These are phyloP conservation scores for Anguilla pacifica DNA, from an alignment of 2,797 vertebrate species.

Conservation along the genomic window DNA sequence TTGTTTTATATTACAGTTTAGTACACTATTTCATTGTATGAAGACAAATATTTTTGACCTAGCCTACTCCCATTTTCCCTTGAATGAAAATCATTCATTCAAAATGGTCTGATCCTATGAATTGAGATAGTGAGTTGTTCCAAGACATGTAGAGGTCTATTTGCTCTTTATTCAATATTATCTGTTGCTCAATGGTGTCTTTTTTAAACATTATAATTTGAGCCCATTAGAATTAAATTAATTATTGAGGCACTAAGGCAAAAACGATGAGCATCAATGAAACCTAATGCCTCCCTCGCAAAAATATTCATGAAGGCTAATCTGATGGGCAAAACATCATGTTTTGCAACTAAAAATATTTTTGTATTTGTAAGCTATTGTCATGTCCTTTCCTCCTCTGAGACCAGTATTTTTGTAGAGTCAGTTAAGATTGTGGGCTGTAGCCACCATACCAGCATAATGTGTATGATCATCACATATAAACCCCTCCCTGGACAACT, in stretches of 20 bases:
- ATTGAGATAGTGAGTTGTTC: neutral
- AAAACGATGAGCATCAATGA: too few relatives aligned
- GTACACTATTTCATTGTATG: neutral
- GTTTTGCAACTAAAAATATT: neutral
- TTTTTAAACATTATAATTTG: neutral
- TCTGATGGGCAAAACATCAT: neutral
- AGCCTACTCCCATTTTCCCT: neutral
- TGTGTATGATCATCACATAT: too few relatives aligned
- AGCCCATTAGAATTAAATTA: neutral
- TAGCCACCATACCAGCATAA: neutral
- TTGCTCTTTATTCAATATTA: neutral
- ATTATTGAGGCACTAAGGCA: too few relatives aligned
- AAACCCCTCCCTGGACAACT: too few relatives aligned
- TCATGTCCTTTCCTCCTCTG: neutral
- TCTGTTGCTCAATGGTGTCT: neutral
- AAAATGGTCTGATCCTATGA: neutral
- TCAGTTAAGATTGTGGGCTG: neutral
- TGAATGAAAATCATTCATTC: neutral
- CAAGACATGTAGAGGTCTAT: neutral
- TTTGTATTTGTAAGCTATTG: neutral
- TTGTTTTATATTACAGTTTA: neutral
- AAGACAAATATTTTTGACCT: neutral
- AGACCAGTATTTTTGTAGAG: neutral
- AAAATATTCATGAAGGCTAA: neutral
- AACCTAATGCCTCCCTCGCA: neutral